These are phyloP conservation scores for Acipenser ruthenus DNA, from an alignment of 2,797 vertebrate species.

Conservation along the genomic window DNA sequence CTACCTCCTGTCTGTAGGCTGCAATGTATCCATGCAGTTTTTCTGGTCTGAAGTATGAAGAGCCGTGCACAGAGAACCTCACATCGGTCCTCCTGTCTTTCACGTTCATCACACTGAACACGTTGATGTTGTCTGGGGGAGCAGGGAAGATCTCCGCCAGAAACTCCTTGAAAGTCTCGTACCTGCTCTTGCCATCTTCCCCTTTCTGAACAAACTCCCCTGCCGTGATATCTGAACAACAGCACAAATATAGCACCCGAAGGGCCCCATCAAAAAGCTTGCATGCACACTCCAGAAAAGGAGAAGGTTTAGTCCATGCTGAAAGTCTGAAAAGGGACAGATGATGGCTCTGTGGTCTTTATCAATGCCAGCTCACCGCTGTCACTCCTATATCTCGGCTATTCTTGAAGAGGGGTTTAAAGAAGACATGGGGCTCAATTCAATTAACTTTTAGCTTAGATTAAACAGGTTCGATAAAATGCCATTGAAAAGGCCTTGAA, in stretches of 20 bases:
- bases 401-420: too few species aligned
- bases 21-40: constrained; percentile 69
- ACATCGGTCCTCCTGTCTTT: constrained; percentile 60
- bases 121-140: constrained; percentile 50
- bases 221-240: constrained; percentile 60
- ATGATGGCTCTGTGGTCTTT: too few species aligned
- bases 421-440: too few species aligned
- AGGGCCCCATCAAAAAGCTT: constrained; percentile 19
- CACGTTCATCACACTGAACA: constrained; percentile 63
- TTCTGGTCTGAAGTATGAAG: constrained; percentile 61
- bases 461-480: too few species aligned
- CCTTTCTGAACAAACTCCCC: constrained; percentile 67
- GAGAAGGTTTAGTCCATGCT: too few species aligned
- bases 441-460: too few species aligned
- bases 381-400: too few species aligned
- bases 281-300: constrained; percentile 14
- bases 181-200: constrained; percentile 50
- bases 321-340: too few species aligned
- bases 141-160: constrained; percentile 65
- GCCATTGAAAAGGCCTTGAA: too few species aligned
- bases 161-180: constrained; percentile 59
- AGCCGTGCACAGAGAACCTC: constrained; percentile 52
- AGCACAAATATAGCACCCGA: constrained; percentile 21
- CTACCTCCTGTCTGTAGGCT: constrained; percentile 72
- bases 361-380: too few species aligned